Evolutionary conservation across 2,113 vertebrate species (phyloP).

Genomic region (Corapipo altera): DNA sequence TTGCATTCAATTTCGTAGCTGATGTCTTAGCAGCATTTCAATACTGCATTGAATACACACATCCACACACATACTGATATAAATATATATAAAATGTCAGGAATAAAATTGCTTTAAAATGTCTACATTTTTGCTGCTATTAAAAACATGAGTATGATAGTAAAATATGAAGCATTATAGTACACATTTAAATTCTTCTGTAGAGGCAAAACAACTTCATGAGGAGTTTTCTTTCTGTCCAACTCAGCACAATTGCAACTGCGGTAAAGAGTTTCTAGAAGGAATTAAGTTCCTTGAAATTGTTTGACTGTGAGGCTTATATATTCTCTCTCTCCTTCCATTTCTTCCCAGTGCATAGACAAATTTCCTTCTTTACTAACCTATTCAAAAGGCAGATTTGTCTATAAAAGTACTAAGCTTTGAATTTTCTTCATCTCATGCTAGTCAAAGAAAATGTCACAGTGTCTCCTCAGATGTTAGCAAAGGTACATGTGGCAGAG

Average conservation of each 20-base stretch:
- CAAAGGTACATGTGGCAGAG: background rate
- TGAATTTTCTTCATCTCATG: background rate
- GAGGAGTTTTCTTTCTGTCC: background rate
- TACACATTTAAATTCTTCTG: background rate
- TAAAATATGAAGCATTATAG: background rate
- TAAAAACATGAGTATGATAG: background rate
- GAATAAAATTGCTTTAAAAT: constrained; percentile 13
- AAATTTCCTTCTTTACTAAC: background rate
- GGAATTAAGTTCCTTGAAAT: background rate
- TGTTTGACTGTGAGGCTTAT: background rate
- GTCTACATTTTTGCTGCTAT: background rate
- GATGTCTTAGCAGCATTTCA: background rate
- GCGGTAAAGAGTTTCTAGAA: background rate
- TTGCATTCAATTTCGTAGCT: background rate
- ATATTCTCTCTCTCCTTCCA: background rate
- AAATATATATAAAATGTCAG: background rate
- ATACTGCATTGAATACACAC: background rate
- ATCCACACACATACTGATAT: background rate
- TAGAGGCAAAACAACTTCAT: background rate
- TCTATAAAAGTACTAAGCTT: background rate
- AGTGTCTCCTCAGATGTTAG: background rate
- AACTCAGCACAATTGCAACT: background rate
- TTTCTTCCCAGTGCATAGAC: background rate
- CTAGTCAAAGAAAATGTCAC: background rate
- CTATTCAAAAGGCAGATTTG: background rate